phyloP scores from a whole-genome alignment of 2,888 invertebrate species.

The Epinotia bilunana region DNA sequence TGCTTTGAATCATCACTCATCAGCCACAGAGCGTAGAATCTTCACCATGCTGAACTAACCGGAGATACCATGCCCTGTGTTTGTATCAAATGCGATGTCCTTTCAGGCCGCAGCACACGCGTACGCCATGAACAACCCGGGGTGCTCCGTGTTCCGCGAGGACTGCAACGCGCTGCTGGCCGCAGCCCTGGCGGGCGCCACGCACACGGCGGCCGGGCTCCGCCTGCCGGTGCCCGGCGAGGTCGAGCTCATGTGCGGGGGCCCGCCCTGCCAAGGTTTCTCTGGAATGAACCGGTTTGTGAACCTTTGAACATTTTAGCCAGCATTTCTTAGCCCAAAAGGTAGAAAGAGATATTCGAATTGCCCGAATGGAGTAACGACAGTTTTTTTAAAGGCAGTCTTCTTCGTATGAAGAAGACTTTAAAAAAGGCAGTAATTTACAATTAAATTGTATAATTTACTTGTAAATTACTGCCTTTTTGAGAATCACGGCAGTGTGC shows the following conservation, averaged over 20 bases:
- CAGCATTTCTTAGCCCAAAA: background rate
- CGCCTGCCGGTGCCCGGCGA: constrained; percentile 90
- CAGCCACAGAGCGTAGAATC: background rate
- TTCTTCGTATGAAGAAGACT: too few relatives aligned
- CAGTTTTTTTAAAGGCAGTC: background rate
- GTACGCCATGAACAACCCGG: constrained; percentile 89
- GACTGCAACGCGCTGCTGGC: constrained; percentile 91
- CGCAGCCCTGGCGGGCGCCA: constrained; percentile 86
- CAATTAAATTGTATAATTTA: too few relatives aligned
- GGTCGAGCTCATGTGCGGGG: constrained; percentile 93
- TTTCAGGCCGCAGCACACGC: constrained; percentile 88
- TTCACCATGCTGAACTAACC: background rate
- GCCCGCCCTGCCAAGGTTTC: constrained; percentile 96
- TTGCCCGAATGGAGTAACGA: background rate
- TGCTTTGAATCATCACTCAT: background rate
- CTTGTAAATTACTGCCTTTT: too few relatives aligned
- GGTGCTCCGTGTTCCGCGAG: constrained; percentile 90
- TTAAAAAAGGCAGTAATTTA: too few relatives aligned
- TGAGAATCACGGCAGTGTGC: too few relatives aligned
- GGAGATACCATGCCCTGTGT: too few relatives aligned
- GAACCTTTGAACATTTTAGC: background rate
- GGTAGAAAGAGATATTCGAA: background rate
- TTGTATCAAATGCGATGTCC: too few relatives aligned
- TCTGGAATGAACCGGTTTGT: constrained; percentile 92
- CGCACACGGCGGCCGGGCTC: constrained; percentile 78